phyloP scores from a whole-genome alignment of 2,888 invertebrate species.

The Lepeophtheirus nordmannii region DNA sequence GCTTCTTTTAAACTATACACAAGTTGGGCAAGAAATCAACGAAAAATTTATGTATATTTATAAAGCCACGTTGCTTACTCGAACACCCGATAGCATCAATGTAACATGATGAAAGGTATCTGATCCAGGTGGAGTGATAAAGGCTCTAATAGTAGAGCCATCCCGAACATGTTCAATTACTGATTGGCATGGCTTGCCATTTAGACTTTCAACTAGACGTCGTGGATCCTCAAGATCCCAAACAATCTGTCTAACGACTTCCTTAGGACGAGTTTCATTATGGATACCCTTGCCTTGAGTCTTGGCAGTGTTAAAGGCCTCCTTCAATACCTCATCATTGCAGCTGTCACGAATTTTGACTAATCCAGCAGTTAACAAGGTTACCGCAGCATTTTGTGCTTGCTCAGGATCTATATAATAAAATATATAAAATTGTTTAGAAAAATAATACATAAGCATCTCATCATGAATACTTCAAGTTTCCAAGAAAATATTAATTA shows the following conservation, averaged over 20 bases:
- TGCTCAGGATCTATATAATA: slow-evolving; percentile 6
- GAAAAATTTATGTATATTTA: no score
- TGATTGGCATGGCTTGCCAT: slow-evolving; percentile 71
- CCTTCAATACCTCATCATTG: slow-evolving; percentile 8
- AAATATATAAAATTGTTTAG: no score
- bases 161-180: slow-evolving; percentile 94
- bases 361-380: slow-evolving; percentile 11
- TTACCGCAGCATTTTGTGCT: slow-evolving; percentile 10
- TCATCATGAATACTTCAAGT: no score
- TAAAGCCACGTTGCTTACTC: slow-evolving; percentile 38
- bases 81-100: slow-evolving; percentile 84
- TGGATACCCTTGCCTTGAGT: slow-evolving; percentile 21
- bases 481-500: no score
- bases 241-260: slow-evolving; percentile 56
- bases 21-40: no score
- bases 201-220: slow-evolving; percentile 64
- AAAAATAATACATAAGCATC: no score
- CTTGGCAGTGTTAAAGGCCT: slow-evolving; percentile 22
- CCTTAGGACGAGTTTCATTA: background rate
- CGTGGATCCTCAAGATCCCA: slow-evolving; percentile 76
- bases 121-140: slow-evolving; percentile 63
- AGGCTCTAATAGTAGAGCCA: slow-evolving; percentile 83
- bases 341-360: slow-evolving; percentile 19
- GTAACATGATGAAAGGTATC: slow-evolving; percentile 56
- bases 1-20: no score